Evolutionary conservation across 2,888 invertebrate species (phyloP).

Genomic region (Gastrophysa polygoni): DNA sequence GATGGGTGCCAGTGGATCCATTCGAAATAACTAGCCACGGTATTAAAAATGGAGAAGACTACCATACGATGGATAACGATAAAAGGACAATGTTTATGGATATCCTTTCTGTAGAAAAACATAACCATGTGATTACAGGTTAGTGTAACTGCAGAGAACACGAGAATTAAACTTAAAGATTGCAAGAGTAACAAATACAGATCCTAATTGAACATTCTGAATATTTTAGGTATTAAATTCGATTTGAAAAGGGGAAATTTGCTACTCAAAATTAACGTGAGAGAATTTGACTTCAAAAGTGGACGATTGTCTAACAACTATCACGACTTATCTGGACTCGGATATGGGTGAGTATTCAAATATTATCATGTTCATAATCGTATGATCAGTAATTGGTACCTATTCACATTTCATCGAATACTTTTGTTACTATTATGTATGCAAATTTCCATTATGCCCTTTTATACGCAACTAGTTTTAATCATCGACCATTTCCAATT

Average conservation of each 20-base stretch:
- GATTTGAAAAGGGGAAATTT: constrained; percentile 76
- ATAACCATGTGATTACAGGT: constrained; percentile 76
- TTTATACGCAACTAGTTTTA: no score
- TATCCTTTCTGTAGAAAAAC: constrained; percentile 68
- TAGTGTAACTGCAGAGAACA: no score
- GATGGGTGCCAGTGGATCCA: constrained; percentile 73
- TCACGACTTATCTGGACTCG: constrained; percentile 22
- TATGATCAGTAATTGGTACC: no score
- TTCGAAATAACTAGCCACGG: constrained; percentile 62
- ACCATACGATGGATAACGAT: constrained; percentile 76
- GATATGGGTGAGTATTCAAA: constrained; percentile 21
- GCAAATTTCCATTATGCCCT: no score
- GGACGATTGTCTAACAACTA: constrained; percentile 64
- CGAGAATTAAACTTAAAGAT: no score
- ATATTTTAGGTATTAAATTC: constrained; percentile 67
- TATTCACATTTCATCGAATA: no score
- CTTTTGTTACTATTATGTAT: no score
- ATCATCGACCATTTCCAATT: constrained; percentile 18
- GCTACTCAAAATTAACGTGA: constrained; percentile 78
- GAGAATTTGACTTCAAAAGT: constrained; percentile 77
- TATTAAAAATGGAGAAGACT: constrained; percentile 70
- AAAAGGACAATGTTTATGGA: constrained; percentile 80
- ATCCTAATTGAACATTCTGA: no score
- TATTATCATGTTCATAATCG: background rate
- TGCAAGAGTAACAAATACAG: no score